These are phyloP conservation scores for Gymnocypris eckloni DNA, from an alignment of 2,797 vertebrate species.

Conservation along the genomic window DNA sequence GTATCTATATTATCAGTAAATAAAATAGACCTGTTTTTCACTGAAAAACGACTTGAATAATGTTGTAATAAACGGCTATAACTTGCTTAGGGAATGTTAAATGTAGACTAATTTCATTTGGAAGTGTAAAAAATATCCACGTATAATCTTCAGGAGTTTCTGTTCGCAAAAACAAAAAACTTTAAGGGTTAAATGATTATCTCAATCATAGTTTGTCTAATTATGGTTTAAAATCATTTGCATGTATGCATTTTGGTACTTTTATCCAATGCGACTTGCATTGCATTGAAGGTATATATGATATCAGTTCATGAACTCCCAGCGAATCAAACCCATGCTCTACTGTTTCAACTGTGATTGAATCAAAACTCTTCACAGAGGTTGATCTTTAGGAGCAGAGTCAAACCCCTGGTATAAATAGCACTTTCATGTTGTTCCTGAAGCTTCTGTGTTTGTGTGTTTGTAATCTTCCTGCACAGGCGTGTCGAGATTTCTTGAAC, in stretches of 20 bases:
- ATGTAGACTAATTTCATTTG: not conserved
- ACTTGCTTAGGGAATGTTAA: not conserved
- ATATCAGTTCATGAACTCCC: not conserved
- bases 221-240: not conserved
- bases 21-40: not conserved
- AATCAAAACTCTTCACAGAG: not conserved
- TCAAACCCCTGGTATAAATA: not conserved
- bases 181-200: too few relatives aligned
- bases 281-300: not conserved
- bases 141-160: not conserved
- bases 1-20: not conserved
- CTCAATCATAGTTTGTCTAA: too few relatives aligned
- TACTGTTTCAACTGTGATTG: not conserved
- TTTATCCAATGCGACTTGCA: not conserved
- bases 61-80: not conserved
- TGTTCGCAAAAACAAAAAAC: not conserved
- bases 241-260: not conserved
- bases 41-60: not conserved
- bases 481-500: slow-evolving; percentile 96
- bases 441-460: slow-evolving; percentile 13
- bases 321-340: not conserved
- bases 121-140: not conserved
- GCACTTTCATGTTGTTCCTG: not conserved
- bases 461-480: slow-evolving; percentile 74
- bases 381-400: not conserved